Percentiles rank a stretch among this genome's conserved stretches.
These are phyloP conservation scores for Cairina moschata DNA, from an alignment of 2,113 vertebrate genomes.

Conservation along the genomic window DNA sequence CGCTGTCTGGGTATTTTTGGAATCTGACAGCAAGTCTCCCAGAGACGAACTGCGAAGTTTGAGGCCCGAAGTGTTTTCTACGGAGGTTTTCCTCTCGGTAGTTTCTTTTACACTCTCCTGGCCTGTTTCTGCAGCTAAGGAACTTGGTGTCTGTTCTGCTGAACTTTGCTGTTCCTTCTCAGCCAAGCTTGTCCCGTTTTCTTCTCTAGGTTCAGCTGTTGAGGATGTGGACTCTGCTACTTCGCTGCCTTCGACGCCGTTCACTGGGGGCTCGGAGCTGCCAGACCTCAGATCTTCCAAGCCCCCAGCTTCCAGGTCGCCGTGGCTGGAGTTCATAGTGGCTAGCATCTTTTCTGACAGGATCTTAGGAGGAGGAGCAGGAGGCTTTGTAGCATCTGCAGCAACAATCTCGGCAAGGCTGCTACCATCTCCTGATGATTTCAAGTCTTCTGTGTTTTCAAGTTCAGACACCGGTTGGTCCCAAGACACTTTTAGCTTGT, in stretches of 20 bases:
- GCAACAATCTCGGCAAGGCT: background rate
- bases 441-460: background rate
- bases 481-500: slow-evolving; percentile 80
- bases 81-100: background rate
- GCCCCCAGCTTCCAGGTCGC: background rate
- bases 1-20: background rate
- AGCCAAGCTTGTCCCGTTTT: background rate
- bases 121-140: slow-evolving; percentile 6
- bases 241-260: slow-evolving; percentile 34
- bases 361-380: slow-evolving; percentile 68
- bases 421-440: background rate
- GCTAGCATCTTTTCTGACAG: slow-evolving; percentile 68
- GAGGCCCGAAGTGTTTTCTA: slow-evolving; percentile 12
- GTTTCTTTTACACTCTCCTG: background rate
- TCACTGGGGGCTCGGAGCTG: slow-evolving; percentile 22
- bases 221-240: background rate
- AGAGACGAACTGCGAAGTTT: slow-evolving; percentile 81
- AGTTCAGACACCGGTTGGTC: slow-evolving; percentile 52
- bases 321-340: background rate
- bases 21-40: slow-evolving; percentile 81
- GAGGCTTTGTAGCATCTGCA: slow-evolving; percentile 60
- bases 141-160: slow-evolving; percentile 33
- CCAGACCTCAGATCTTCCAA: background rate
- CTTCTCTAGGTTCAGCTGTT: background rate
- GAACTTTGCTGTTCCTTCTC: slow-evolving; percentile 48